Percentiles rank a stretch among this genome's conserved stretches.
Conservation (phyloP, 2,797 vertebrate species). For the Euphonia xanthogaster region DNA sequence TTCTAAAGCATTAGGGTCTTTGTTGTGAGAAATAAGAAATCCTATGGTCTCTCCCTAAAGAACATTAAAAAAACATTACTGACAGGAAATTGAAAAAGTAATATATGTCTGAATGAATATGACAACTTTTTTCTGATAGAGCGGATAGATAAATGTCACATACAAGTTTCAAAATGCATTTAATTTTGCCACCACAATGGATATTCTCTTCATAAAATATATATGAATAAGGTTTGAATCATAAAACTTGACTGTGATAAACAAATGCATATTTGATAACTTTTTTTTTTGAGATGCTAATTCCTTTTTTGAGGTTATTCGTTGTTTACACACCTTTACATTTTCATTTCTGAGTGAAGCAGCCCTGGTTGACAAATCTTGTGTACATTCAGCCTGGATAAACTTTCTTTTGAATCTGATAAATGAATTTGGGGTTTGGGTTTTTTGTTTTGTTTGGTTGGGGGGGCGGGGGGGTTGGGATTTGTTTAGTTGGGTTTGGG, state of each 20-base stretch:
- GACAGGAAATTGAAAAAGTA: slow-evolving; percentile 82
- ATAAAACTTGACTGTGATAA: slow-evolving; percentile 56
- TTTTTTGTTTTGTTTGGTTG: neutral
- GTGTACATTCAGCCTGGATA: neutral
- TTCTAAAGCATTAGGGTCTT: slow-evolving; percentile 85
- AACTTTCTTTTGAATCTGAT: slow-evolving; percentile 9
- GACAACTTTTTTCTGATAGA: slow-evolving; percentile 79
- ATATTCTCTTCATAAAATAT: slow-evolving; percentile 72
- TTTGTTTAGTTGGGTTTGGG: neutral
- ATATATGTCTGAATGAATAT: slow-evolving; percentile 75
- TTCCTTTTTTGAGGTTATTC: slow-evolving; percentile 50
- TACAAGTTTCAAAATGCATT: slow-evolving; percentile 74
- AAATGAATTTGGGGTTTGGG: neutral
- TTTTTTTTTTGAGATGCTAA: neutral
- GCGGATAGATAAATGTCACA: slow-evolving; percentile 76
- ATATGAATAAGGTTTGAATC: slow-evolving; percentile 65
- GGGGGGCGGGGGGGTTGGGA: too few species aligned
- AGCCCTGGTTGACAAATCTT: neutral
- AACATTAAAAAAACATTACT: slow-evolving; percentile 76
- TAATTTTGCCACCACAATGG: slow-evolving; percentile 77
- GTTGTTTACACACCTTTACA: slow-evolving; percentile 55
- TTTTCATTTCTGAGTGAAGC: slow-evolving; percentile 46
- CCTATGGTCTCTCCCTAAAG: slow-evolving; percentile 65
- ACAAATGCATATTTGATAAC: slow-evolving; percentile 70
- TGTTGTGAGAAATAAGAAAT: slow-evolving; percentile 79